Percentiles rank a stretch among this genome's conserved stretches.
phyloP scores from a whole-genome alignment of 2,888 invertebrate genomes.

The Latrodectus elegans region DNA sequence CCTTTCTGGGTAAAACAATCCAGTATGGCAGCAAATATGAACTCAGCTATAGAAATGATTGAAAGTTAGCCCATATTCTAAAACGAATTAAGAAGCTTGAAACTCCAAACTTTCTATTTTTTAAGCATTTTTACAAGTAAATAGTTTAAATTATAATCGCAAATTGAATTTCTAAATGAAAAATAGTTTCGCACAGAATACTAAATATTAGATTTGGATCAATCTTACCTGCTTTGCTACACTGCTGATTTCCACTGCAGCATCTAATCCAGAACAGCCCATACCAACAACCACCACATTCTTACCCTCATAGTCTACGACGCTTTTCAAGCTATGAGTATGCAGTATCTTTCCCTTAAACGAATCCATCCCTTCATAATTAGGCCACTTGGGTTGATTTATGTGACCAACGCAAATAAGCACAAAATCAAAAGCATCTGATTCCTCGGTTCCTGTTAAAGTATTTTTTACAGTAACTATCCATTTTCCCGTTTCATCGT shows the following conservation, averaged over 20 bases:
- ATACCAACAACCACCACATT: constrained; percentile 76
- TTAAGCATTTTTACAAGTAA: no score
- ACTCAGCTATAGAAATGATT: no score
- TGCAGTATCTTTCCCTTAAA: constrained; percentile 72
- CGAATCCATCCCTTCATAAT: constrained; percentile 74
- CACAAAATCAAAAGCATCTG: constrained; percentile 74
- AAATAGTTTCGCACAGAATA: no score
- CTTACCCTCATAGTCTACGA: constrained; percentile 71
- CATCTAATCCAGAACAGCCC: constrained; percentile 75
- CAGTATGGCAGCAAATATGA: no score
- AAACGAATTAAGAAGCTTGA: no score
- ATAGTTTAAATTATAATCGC: no score
- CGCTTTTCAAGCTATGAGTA: constrained; percentile 68
- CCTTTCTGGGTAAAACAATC: no score
- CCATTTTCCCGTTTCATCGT: constrained; percentile 64
- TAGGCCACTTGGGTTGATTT: constrained; percentile 74
- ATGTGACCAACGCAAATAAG: constrained; percentile 77
- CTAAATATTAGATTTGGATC: no score
- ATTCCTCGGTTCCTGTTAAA: constrained; percentile 2
- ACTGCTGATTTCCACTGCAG: constrained; percentile 59
- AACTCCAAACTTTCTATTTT: no score
- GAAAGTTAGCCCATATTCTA: no score
- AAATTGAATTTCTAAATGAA: no score
- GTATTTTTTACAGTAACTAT: constrained; percentile 55
- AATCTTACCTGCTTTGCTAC: constrained; percentile 59